Conservation (phyloP, 2,888 invertebrate genomes). For the Mystacides longicornis region DNA sequence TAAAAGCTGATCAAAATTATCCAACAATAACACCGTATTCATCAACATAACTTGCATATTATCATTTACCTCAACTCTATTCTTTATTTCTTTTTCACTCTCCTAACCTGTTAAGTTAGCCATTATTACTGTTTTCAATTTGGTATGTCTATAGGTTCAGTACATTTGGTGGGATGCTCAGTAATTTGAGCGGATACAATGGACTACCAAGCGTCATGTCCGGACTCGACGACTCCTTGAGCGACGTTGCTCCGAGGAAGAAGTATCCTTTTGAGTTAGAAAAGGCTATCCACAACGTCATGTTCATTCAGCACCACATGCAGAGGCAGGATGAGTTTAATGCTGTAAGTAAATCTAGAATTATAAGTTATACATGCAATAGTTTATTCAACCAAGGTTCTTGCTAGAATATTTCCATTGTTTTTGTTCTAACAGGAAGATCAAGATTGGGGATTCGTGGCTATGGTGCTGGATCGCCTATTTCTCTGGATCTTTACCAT, state of each 20-base stretch:
- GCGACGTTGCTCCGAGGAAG: slow-evolving; percentile 71
- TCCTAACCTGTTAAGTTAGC: no score
- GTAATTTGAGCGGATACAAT: slow-evolving; percentile 65
- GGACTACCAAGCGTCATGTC: slow-evolving; percentile 79
- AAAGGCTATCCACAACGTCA: slow-evolving; percentile 89
- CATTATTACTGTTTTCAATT: no score
- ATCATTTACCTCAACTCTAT: no score
- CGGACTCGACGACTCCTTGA: slow-evolving; percentile 73
- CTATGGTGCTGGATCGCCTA: slow-evolving; percentile 87
- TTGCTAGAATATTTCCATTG: no score
- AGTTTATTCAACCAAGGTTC: no score
- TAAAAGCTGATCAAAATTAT: no score
- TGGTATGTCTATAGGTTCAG: slow-evolving; percentile 66
- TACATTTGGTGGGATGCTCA: slow-evolving; percentile 66
- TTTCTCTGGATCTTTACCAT: slow-evolving; percentile 88
- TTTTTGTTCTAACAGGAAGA: slow-evolving; percentile 67
- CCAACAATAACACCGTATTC: no score
- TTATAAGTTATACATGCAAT: no score
- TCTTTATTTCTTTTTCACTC: no score
- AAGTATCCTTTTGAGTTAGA: slow-evolving; percentile 90
- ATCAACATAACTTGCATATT: no score
- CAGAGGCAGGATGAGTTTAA: slow-evolving; percentile 92
- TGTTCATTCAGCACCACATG: slow-evolving; percentile 93
- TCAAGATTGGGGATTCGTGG: slow-evolving; percentile 94
- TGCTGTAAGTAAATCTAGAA: slow-evolving; percentile 70